Evolutionary conservation across 2,113 vertebrate species (phyloP), one percentile per base, ranked within the genome.

Genomic region (Pelecanoides urinatrix): DNA sequence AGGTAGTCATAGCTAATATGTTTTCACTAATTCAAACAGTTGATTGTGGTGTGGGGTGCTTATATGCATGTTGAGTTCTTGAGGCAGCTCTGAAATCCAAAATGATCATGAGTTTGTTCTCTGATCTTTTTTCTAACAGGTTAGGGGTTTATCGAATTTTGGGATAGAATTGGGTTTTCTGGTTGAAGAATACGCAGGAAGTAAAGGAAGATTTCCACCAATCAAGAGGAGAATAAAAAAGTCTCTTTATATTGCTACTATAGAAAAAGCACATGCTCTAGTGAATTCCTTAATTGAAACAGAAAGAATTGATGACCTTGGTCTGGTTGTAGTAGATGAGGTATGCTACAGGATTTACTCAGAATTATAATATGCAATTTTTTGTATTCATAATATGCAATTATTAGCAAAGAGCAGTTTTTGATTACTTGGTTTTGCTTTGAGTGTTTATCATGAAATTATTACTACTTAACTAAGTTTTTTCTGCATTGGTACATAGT

Each of bases 181-280:
- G 97, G 98, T 99, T 95, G 99, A 99, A 98, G 99, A 99, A 97
- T 99, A 99, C 25, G 99, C 99, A 3, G 99, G 99, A 93, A 99
- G 99, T 94, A 99, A 99, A 97, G 99, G 99, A 80, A 98, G 93
- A 97, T 99, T 99, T 93, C 99, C 99, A 74, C 99, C 99, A 5
- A 96, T 99, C 88, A 99, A 99, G 97, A 98, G 99, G 77, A 98
- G 98, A 72, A 93, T 73, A 19, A 98, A 98, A 73, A 98, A 97
- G 11, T 99, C 99, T 1, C 97, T 99, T 3, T 99, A 99, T 89
- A 96, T 99, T 70, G 98, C 99, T 30, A 99, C 99, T 6, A 99
- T 99, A 88, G 99, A 99, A 92, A 99, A 99, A 90, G 99, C 98
- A 49, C 99, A 99, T 77, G 98, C 98, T 96, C 98, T 99, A 20